phyloP scores from a whole-genome alignment of 2,113 vertebrate genomes.

The Aegotheles bennettii region DNA sequence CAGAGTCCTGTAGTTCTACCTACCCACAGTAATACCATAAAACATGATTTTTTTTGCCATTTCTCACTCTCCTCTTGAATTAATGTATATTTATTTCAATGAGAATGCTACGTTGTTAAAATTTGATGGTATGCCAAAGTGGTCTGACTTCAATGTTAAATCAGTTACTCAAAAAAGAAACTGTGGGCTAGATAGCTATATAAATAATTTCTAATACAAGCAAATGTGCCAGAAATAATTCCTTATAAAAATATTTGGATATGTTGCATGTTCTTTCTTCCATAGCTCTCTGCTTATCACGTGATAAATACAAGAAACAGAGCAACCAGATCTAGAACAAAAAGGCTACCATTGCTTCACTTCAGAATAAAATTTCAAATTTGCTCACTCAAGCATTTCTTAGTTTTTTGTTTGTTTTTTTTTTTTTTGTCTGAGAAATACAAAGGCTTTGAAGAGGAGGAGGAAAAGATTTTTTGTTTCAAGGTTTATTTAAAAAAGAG shows the following conservation, averaged over 20 bases:
- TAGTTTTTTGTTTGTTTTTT: background rate
- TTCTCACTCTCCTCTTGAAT: background rate
- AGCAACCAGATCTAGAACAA: background rate
- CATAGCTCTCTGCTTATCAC: background rate
- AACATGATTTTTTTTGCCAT: background rate
- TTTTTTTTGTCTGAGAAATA: background rate
- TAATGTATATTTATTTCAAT: background rate
- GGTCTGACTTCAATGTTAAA: background rate
- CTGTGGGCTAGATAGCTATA: background rate
- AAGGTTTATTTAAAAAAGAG: background rate
- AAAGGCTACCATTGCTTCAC: background rate
- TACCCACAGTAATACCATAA: background rate
- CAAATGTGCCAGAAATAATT: background rate
- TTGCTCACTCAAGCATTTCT: background rate
- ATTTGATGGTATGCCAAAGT: background rate
- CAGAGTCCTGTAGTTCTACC: background rate
- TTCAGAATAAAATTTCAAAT: background rate
- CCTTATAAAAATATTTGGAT: fast-evolving
- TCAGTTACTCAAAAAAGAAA: background rate
- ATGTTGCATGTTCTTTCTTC: background rate
- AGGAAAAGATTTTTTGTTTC: background rate
- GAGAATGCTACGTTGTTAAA: background rate
- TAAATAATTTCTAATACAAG: background rate
- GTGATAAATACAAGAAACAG: background rate
- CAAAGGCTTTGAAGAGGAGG: background rate